These are phyloP conservation scores for Plusia festucae DNA, from an alignment of 2,888 invertebrate species.

Conservation along the genomic window DNA sequence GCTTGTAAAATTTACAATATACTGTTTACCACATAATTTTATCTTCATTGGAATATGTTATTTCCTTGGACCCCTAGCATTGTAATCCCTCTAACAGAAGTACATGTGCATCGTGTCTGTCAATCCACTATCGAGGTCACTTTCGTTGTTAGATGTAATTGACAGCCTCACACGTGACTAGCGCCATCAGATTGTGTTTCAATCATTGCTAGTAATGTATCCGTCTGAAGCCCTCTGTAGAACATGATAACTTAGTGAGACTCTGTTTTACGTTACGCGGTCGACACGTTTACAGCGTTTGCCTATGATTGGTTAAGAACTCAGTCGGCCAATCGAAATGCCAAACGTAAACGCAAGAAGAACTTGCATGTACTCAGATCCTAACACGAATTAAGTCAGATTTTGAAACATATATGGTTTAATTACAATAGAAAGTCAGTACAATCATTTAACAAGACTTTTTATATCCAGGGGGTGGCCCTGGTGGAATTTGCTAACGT, in stretches of 20 bases:
- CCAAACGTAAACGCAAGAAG: too few relatives aligned
- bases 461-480: too few relatives aligned
- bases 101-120: constrained; percentile 59
- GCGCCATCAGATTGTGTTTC: constrained; percentile 47
- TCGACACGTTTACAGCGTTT: too few relatives aligned
- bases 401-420: neutral
- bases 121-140: constrained; percentile 52
- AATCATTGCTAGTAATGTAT: constrained; percentile 9
- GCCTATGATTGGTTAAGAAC: too few relatives aligned
- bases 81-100: constrained; percentile 40
- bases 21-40: neutral
- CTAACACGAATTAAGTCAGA: neutral
- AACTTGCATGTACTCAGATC: too few relatives aligned
- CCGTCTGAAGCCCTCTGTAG: neutral
- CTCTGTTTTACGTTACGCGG: too few relatives aligned
- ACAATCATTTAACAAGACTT: neutral
- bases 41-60: neutral
- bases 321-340: too few relatives aligned
- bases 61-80: constrained; percentile 2
- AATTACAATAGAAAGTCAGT: neutral
- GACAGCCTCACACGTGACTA: constrained; percentile 52
- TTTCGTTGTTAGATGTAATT: constrained; percentile 61
- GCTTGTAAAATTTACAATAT: too few relatives aligned
- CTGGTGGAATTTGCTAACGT: too few relatives aligned
- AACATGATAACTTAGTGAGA: too few relatives aligned